phyloP scores from a whole-genome alignment of 2,888 invertebrate genomes.

The Pasiphila rectangulata region DNA sequence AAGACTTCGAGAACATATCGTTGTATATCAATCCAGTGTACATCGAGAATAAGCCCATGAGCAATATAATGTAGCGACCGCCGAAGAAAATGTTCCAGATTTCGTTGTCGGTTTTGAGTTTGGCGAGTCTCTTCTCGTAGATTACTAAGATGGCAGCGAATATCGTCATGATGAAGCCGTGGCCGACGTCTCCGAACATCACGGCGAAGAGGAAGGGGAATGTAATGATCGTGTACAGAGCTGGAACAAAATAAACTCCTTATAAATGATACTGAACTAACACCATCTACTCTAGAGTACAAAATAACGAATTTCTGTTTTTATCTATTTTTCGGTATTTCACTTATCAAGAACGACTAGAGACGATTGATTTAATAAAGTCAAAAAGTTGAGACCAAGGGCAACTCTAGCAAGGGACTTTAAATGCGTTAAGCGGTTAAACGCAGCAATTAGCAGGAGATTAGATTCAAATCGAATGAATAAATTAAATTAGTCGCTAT shows the following conservation, averaged over 20 bases:
- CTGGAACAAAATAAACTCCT: constrained; percentile 57
- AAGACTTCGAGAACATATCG: constrained; percentile 85
- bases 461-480: no score
- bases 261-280: neutral
- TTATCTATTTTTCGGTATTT: no score
- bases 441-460: no score
- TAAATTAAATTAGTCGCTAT: no score
- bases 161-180: constrained; percentile 84
- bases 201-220: constrained; percentile 90
- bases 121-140: constrained; percentile 81
- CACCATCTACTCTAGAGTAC: no score
- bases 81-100: constrained; percentile 87
- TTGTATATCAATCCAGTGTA: constrained; percentile 89
- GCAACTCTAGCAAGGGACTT: no score
- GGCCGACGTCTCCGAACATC: constrained; percentile 90
- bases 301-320: no score
- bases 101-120: constrained; percentile 79
- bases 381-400: no score
- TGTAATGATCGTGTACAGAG: constrained; percentile 86
- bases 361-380: no score
- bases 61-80: constrained; percentile 86
- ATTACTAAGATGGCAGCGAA: constrained; percentile 84
- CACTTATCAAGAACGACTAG: no score
- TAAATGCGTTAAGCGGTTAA: no score
- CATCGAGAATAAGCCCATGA: constrained; percentile 88